Base-by-base conservation (phyloP, 2,113 vertebrate genomes). In the Orcinus orca region DNA sequence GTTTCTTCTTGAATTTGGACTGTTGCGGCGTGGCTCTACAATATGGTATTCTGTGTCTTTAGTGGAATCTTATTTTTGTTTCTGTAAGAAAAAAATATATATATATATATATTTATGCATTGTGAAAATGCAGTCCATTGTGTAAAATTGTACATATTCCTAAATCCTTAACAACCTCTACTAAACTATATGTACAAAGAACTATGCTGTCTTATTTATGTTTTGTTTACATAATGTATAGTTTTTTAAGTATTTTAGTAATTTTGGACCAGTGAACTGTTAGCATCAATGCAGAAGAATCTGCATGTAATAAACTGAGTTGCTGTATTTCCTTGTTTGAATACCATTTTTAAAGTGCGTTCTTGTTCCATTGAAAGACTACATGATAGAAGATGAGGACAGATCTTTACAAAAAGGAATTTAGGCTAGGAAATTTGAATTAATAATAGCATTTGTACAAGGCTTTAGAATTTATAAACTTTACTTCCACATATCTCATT, bases 191-290 rank as follows among this genome's bases (percentile, higher is more conserved):
- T 98, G 99, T 99, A 99, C 98, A 98, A 99, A 99, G 98, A 98
- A 98, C 97, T 98, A 98, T 98, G 95, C 98, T 98, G 98, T 99
- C 97, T 98, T 99, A 99, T 99, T 99, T 99, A 99, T 99, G 99
- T 99, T 99, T 99, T 99, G 98, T 99, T 99, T 99, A 99, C 99
- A 99, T 99, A 99, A 99, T 99, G 99, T 99, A 99, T 99, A 99
- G 99, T 99, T 99, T 99, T 99, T 99, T 98, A 99, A 99, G 98
- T 99, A 99, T 99, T 99, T 99, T 99, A 99, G 98, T 99, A 99
- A 99, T 98, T 99, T 99, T 99, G 98, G 99, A 99, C 98, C 98
- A 99, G 98, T 99, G 98, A 98, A 99, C 98, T 99, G 98, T 99
- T 99, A 98, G 99, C 98, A 98, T 95, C 98, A 98, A 98, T 99